phyloP scores from a whole-genome alignment of 1,140 invertebrate species.

The Heliothis virescens region DNA sequence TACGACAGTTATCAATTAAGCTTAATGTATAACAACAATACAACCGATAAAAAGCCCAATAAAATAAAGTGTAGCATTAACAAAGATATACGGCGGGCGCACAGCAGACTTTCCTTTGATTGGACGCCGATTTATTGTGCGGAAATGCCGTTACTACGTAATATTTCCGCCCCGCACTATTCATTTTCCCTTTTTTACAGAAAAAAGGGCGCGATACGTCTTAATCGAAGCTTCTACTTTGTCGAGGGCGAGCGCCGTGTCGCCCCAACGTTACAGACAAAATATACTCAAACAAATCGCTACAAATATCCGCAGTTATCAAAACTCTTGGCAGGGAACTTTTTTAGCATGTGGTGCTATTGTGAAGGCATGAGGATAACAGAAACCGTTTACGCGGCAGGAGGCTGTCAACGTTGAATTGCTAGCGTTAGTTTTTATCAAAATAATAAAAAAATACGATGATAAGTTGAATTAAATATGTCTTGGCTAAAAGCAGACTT shows the following conservation, averaged over 20 bases:
- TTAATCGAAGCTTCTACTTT: conserved; percentile 74
- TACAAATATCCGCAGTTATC: conserved; percentile 33
- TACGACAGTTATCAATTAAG: conserved; percentile 54
- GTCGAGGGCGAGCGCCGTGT: conserved; percentile 56
- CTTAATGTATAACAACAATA: conserved; percentile 71
- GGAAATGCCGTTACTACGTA: conserved; percentile 84
- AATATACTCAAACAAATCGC: background rate
- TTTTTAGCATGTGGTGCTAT: conserved; percentile 42
- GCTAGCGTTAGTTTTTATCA: conserved; percentile 36
- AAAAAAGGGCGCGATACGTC: conserved; percentile 85
- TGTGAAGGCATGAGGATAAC: conserved; percentile 27
- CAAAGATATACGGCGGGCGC: conserved; percentile 76
- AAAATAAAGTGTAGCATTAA: conserved; percentile 85
- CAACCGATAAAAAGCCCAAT: conserved; percentile 81
- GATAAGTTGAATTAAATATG: background rate
- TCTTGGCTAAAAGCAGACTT: background rate
- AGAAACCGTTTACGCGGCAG: conserved; percentile 47
- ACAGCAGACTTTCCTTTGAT: conserved; percentile 80
- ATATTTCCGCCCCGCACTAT: conserved; percentile 83
- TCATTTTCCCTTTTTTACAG: conserved; percentile 84
- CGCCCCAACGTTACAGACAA: conserved; percentile 3
- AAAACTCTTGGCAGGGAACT: conserved; percentile 13
- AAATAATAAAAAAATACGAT: background rate
- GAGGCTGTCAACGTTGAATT: conserved; percentile 44
- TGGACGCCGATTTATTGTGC: conserved; percentile 85